These are phyloP conservation scores for Brachionus paranguensis DNA, from an alignment of 1,140 invertebrate species.

Conservation along the genomic window DNA sequence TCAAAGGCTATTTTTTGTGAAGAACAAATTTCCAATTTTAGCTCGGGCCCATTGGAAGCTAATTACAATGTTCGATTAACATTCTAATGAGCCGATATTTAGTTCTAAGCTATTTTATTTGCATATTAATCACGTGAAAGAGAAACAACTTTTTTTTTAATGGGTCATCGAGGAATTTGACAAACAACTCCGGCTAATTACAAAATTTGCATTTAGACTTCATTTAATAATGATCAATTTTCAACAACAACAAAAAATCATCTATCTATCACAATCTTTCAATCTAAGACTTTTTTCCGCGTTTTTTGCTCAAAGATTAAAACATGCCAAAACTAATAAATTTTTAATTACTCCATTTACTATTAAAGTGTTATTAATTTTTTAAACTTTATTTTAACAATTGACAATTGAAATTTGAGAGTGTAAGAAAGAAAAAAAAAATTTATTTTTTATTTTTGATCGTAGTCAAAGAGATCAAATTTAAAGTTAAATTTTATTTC, in stretches of 20 bases:
- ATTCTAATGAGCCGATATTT: neutral
- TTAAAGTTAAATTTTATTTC: neutral
- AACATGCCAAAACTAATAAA: no score
- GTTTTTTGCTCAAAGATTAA: no score
- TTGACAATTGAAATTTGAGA: neutral
- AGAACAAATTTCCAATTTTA: neutral
- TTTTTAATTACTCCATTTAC: no score
- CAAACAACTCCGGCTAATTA: neutral
- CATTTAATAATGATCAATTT: neutral
- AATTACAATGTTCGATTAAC: neutral
- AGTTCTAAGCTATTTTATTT: neutral
- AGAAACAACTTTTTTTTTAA: neutral
- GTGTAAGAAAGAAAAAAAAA: no score
- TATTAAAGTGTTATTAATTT: no score
- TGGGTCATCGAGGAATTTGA: neutral
- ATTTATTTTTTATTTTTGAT: no score
- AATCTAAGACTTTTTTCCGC: neutral
- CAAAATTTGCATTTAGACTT: neutral
- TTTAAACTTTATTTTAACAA: neutral
- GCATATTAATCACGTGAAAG: neutral
- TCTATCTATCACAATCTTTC: neutral
- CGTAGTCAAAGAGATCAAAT: neutral
- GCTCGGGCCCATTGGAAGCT: neutral
- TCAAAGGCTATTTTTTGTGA: neutral
- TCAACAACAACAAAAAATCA: no score